phyloP scores from a whole-genome alignment of 2,888 invertebrate species.

The Euplagia quadripunctaria region DNA sequence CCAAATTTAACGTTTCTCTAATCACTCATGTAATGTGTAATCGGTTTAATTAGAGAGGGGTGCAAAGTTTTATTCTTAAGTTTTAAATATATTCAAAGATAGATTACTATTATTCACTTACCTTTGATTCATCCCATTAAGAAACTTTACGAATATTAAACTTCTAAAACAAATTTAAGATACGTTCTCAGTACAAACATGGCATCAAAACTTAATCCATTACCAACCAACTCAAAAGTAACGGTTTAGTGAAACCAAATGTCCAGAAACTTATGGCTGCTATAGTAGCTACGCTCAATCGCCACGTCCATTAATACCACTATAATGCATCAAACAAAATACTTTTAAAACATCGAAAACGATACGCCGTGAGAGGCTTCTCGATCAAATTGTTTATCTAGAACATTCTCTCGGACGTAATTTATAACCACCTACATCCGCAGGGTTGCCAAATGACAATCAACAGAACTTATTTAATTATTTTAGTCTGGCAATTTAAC shows the following conservation, averaged over 20 bases:
- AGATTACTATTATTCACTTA: no score
- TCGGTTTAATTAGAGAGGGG: no score
- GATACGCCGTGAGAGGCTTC: constrained; percentile 64
- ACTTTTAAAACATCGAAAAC: constrained; percentile 68
- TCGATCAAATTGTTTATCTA: constrained; percentile 76
- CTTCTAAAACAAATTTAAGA: background rate
- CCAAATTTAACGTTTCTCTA: no score
- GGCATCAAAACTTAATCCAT: constrained; percentile 36
- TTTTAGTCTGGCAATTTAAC: constrained; percentile 22
- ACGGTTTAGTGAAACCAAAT: constrained; percentile 52
- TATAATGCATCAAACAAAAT: constrained; percentile 72
- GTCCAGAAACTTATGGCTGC: constrained; percentile 62
- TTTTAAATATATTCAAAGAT: no score
- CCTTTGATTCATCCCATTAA: background rate
- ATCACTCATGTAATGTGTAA: no score
- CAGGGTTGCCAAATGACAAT: constrained; percentile 63
- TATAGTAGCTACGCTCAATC: constrained; percentile 56
- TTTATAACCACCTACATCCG: constrained; percentile 51
- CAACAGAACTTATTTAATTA: constrained; percentile 31
- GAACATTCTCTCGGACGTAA: constrained; percentile 55
- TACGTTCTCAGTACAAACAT: background rate
- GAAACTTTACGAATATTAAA: background rate
- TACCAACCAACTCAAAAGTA: constrained; percentile 42
- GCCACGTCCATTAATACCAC: constrained; percentile 69
- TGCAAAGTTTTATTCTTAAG: no score